Evolutionary conservation across 2,113 vertebrate species (phyloP).

Genomic region (Thomomys bottae): DNA sequence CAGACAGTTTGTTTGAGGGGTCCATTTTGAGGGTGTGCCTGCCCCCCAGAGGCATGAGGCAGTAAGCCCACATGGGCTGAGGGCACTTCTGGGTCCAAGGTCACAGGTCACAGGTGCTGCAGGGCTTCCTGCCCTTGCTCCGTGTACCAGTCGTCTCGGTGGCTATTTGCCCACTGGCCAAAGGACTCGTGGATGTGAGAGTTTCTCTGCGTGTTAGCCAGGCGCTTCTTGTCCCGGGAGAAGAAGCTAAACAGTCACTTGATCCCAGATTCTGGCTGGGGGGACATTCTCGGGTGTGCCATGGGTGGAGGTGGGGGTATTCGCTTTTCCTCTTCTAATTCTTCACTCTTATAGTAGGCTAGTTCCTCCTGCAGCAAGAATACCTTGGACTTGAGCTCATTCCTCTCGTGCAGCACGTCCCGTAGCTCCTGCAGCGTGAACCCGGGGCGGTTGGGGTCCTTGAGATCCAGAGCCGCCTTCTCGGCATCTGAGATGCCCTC

Average conservation of each 20-base stretch:
- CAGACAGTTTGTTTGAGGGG: slow-evolving; percentile 58
- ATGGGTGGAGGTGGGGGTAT: slow-evolving; percentile 85
- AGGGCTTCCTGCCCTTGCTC: slow-evolving; percentile 97
- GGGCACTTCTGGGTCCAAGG: fast-evolving
- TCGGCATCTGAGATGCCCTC: slow-evolving; percentile 86
- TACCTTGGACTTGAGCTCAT: slow-evolving; percentile 94
- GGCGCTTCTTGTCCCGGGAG: slow-evolving; percentile 94
- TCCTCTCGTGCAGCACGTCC: slow-evolving; percentile 94
- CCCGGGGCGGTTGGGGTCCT: slow-evolving; percentile 94
- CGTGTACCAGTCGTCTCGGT: slow-evolving; percentile 90
- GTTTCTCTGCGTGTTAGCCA: slow-evolving; percentile 83
- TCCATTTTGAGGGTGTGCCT: not conserved
- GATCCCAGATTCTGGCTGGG: slow-evolving; percentile 94
- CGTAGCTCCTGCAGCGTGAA: slow-evolving; percentile 96
- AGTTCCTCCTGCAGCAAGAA: slow-evolving; percentile 95
- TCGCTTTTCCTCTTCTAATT: slow-evolving; percentile 91
- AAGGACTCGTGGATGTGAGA: slow-evolving; percentile 86
- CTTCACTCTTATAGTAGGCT: slow-evolving; percentile 95
- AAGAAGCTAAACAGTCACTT: slow-evolving; percentile 98
- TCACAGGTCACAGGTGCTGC: slow-evolving; percentile 92
- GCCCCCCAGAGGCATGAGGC: slow-evolving; percentile 53
- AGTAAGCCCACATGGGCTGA: not conserved
- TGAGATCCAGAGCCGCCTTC: slow-evolving; percentile 87
- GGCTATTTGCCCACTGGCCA: slow-evolving; percentile 89
- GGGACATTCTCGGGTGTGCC: slow-evolving; percentile 82